A percentile compares a stretch with the other conserved stretches of the same genome.
Conservation (phyloP, 2,888 invertebrate genomes). For the Drosophila mulleri region DNA sequence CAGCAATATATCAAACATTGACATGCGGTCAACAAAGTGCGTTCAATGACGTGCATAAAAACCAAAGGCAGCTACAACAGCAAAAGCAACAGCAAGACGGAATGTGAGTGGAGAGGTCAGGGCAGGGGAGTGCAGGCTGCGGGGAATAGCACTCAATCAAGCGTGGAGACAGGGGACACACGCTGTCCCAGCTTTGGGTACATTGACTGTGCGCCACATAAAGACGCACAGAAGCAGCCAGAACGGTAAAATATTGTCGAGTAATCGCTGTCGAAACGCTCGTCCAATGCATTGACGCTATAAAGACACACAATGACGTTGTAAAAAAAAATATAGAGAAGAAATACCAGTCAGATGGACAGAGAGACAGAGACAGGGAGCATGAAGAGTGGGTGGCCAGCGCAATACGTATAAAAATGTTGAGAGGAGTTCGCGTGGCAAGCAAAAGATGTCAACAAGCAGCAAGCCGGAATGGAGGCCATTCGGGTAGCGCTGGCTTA, state of each 20-base stretch:
- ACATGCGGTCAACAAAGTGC: conserved; percentile 80
- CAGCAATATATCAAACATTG: conserved; percentile 70
- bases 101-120: neutral
- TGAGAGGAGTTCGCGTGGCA: neutral
- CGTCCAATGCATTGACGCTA: conserved; percentile 54
- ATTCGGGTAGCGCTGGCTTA: conserved; percentile 26
- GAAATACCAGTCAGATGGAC: conserved; percentile 2
- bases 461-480: conserved; percentile 24
- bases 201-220: conserved; percentile 52
- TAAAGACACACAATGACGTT: conserved; percentile 66
- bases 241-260: conserved; percentile 79
- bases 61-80: conserved; percentile 44
- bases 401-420: conserved; percentile 8
- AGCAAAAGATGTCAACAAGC: conserved; percentile 46
- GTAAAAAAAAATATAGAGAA: conserved; percentile 34
- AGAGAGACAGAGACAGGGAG: neutral
- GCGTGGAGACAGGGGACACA: conserved; percentile 51
- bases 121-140: neutral
- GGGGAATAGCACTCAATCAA: conserved; percentile 71
- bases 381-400: conserved; percentile 6
- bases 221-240: conserved; percentile 40
- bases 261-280: conserved; percentile 76
- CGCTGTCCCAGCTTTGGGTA: conserved; percentile 39
- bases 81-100: conserved; percentile 27
- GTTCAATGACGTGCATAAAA: conserved; percentile 81